Conservation (phyloP, 2,888 invertebrate species). For the Drosophila siamana region DNA sequence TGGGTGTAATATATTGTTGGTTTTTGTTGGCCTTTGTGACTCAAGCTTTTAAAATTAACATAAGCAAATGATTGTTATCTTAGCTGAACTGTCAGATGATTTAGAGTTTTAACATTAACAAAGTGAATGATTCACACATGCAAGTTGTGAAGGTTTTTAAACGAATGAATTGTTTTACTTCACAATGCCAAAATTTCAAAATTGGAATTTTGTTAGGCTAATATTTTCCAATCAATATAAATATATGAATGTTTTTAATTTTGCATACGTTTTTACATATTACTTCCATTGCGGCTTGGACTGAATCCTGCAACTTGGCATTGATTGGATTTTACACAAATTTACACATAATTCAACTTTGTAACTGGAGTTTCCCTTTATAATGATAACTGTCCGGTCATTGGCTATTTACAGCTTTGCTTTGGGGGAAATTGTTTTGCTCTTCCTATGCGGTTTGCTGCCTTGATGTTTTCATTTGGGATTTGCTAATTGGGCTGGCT, state of each 20-base stretch:
- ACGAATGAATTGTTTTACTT: too few species aligned
- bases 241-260: background rate
- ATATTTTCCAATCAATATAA: too few species aligned
- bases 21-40: constrained; percentile 41
- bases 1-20: constrained; percentile 34
- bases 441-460: constrained; percentile 1
- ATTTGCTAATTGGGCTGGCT: constrained; percentile 32
- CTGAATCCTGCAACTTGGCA: constrained; percentile 39
- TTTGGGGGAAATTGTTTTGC: background rate
- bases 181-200: too few species aligned
- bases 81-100: constrained; percentile 5
- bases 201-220: too few species aligned
- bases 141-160: too few species aligned
- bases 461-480: background rate
- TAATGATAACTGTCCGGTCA: constrained; percentile 17
- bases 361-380: background rate
- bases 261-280: background rate
- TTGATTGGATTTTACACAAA: constrained; percentile 2
- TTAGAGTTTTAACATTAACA: constrained; percentile 4
- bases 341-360: background rate
- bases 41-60: constrained; percentile 63
- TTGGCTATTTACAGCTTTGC: constrained; percentile 34
- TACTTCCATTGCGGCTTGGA: background rate
- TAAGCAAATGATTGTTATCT: constrained; percentile 65
- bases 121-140: background rate